Evolutionary conservation across 2,113 vertebrate genomes (phyloP).

Genomic region (Coptodon bakossiorum): DNA sequence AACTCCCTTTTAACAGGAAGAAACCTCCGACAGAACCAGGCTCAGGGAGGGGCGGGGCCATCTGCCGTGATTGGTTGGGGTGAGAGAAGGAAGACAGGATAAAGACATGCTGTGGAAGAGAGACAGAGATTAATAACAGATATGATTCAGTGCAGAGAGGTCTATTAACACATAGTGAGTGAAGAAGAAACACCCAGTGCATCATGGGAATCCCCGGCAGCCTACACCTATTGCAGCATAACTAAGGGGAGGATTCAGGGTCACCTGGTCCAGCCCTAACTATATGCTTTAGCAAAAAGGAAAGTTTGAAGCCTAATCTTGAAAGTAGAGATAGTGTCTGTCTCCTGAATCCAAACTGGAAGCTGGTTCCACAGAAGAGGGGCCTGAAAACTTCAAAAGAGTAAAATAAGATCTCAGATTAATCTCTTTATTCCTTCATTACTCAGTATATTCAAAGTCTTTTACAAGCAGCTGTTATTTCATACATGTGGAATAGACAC

Average conservation of each 20-base stretch:
- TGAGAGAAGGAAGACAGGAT: too few species aligned
- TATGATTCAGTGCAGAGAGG: too few species aligned
- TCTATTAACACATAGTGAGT: too few species aligned
- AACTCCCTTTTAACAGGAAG: too few species aligned
- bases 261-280: neutral
- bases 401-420: neutral
- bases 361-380: neutral
- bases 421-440: neutral
- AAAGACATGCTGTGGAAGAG: too few species aligned
- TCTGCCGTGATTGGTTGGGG: too few species aligned
- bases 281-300: neutral
- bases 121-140: too few species aligned
- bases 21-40: too few species aligned
- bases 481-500: neutral
- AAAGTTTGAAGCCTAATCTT: neutral
- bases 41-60: neutral
- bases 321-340: neutral
- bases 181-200: rapidly evolving
- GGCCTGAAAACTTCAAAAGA: neutral
- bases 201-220: too few species aligned
- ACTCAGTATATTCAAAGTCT: neutral
- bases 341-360: neutral
- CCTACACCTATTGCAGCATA: too few species aligned
- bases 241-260: too few species aligned
- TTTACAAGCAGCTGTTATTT: neutral